Evolutionary conservation across 2,888 invertebrate species (phyloP), one percentile per base, ranked within the genome.

Genomic region (Latrodectus hesperus): DNA sequence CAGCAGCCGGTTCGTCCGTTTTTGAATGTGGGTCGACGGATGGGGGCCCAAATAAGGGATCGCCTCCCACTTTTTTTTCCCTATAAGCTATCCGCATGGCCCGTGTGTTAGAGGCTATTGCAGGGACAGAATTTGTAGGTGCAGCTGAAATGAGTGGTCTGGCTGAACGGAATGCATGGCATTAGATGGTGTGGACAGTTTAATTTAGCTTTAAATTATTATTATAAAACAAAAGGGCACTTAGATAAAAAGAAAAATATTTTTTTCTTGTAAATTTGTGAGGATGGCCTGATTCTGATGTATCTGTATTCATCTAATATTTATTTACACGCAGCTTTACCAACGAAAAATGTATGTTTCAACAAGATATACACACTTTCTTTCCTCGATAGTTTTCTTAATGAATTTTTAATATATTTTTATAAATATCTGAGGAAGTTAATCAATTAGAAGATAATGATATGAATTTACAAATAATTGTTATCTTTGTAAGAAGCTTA

Each of bases 1-100:
- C 81, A 81, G 81, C 81, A 73, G 81, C 38, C 38, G 81, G 65
- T 71, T 70, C 60, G 12, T 60, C 60, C 49, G 65, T 17, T 81
- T 67, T 74, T 81, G 67, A 74, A 81, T 81, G 81, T 81, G 81
- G 81, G 81, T 81, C 81, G 81, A 72, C 81, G 81, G 81, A 81
- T 81, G 65, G 73, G 67, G 81, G 81, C 38, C 81, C 74, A 52
- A 26, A 22, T 26, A 22, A 71, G 81, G 74, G 81, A 51, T 49
- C 73, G 17, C 72, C 64, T 22, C 67, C 26, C 14, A 12, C 17
- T 12, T 49, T 38, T 80, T 74, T 74, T 75, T 75, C 55, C 52
- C 73, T n/a, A 14, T 49, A n/a, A 60, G n/a, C 60, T 60, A 16
- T 60, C n/a, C 14, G 60, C n/a, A n/a, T 60, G n/a, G 60, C 60